Base-by-base conservation (phyloP, 2,113 vertebrate genomes). In the Piprites chloris region DNA sequence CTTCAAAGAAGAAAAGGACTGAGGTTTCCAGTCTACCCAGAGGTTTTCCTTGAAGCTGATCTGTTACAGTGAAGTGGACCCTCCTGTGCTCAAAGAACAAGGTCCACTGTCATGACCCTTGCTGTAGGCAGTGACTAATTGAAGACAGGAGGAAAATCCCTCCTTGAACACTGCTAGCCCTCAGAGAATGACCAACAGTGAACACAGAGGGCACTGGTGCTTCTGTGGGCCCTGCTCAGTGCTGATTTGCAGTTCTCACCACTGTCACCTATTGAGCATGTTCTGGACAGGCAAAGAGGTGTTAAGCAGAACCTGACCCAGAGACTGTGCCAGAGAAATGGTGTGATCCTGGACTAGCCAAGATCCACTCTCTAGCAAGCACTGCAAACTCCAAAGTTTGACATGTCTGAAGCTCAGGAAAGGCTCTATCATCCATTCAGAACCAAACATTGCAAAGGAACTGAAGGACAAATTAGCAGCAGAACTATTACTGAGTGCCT, bases 311-410 rank as follows among this genome's bases (percentile, higher is more conserved):
- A 59, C 44, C 12, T 11, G 37, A 49, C 12, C 37, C 58, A 41
- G 10, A 86, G 18, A 47, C 12, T 67, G 8, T 11, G 9, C 16
- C 30, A 26, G 11, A 69, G 22, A 59, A 61, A 61, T 0, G 0
- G 13, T 15, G 28, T 12, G 37, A 59, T 27, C 23, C 49, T 39
- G 23, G n/a, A 69, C 37, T 17, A 85, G 32, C 46, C 27, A 37
- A 62, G 50, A 89, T n/a, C 11, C 37, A 22, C 49, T 21, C 55
- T 24, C 24, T 5, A 74, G 61, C 32, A 83, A 69, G 50, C 55
- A 35, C 41, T 33, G 41, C 50, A 37, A 77, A n/a, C 53, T 73
- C 74, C 14, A 1, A 44, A 68, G 32, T 24, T 62, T n/a, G 20
- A 50, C 3, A 35, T 3, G 6, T 18, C 28, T 63, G 59, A 77